Conservation (phyloP, 2,797 vertebrate genomes). For the Microchirus variegatus region DNA sequence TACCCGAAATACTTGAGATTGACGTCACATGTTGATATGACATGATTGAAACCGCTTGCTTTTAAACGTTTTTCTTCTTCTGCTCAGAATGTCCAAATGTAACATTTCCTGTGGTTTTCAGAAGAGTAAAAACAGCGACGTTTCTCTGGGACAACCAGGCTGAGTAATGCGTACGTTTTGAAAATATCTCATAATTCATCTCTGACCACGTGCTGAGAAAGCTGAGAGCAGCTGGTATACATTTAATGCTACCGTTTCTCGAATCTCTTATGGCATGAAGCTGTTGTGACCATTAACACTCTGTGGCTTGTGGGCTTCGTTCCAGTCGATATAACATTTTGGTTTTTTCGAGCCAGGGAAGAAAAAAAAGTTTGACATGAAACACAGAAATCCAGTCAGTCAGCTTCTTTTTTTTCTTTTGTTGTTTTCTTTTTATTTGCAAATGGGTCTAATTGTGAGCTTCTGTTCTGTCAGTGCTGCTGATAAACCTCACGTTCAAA, state of each 20-base stretch:
- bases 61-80: no score
- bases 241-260: slow-evolving; percentile 31
- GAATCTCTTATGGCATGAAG: slow-evolving; percentile 33
- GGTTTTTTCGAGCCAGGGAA: slow-evolving; percentile 54
- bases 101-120: no score
- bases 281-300: slow-evolving; percentile 52
- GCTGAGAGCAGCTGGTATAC: slow-evolving; percentile 20
- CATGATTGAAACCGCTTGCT: no score
- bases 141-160: no score
- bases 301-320: slow-evolving; percentile 57
- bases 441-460: slow-evolving; percentile 47
- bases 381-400: slow-evolving; percentile 33
- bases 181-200: slow-evolving; percentile 14
- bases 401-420: slow-evolving; percentile 11
- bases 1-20: no score
- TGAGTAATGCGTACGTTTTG: neutral
- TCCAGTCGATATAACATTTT: slow-evolving; percentile 57
- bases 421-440: slow-evolving; percentile 36
- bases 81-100: no score
- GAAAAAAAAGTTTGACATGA: slow-evolving; percentile 30
- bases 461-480: slow-evolving; percentile 43
- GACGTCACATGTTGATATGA: no score
- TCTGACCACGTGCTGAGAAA: slow-evolving; percentile 21
- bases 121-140: no score
- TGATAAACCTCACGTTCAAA: slow-evolving; percentile 56